Evolutionary conservation across 2,797 vertebrate genomes (phyloP).

Genomic region (Lophius americanus): DNA sequence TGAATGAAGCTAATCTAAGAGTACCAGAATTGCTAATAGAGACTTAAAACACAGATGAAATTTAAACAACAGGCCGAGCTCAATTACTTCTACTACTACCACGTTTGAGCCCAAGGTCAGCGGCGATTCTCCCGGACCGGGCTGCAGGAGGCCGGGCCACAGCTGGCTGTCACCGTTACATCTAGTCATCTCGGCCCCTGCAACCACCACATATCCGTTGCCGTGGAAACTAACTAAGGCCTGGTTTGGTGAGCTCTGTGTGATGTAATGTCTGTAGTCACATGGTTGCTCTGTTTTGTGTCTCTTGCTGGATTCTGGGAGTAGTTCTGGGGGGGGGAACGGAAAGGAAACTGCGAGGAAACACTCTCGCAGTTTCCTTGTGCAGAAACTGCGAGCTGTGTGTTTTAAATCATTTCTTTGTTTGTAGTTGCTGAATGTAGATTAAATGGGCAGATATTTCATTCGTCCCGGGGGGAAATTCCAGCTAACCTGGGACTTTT

Average conservation of each 20-base stretch:
- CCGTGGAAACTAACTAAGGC: conserved; percentile 65
- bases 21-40: background rate
- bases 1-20: conserved; percentile 58
- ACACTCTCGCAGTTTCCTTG: too few relatives aligned
- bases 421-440: background rate
- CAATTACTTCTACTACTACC: background rate
- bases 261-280: conserved; percentile 71
- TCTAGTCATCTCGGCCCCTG: conserved; percentile 54
- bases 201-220: conserved; percentile 48
- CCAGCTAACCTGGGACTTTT: background rate
- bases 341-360: too few relatives aligned
- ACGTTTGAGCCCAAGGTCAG: conserved; percentile 47
- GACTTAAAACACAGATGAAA: background rate
- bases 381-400: conserved; percentile 3
- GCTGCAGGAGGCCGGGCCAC: conserved; percentile 34
- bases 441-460: too few relatives aligned
- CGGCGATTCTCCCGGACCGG: conserved; percentile 7
- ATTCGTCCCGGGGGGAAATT: too few relatives aligned
- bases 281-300: conserved; percentile 37
- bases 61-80: background rate
- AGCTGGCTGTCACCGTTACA: conserved; percentile 65
- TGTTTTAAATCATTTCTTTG: background rate
- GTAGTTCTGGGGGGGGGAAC: too few relatives aligned
- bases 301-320: conserved; percentile 19
- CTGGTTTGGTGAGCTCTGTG: conserved; percentile 48